Evolutionary conservation across 53 echinoderm and acorn worm species (phyloP).

Genomic region (Paracentrotus lividus): DNA sequence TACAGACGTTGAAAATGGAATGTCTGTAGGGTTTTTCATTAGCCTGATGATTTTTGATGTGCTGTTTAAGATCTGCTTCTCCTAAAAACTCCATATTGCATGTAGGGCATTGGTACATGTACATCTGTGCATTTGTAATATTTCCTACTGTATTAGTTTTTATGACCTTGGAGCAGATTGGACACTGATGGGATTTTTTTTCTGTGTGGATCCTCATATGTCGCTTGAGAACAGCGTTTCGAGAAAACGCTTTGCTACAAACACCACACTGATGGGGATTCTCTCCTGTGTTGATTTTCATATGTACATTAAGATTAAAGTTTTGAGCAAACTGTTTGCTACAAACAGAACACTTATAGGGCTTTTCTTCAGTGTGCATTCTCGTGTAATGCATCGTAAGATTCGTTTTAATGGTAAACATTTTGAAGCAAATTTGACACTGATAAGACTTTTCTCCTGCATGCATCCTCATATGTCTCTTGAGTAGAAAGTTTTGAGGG

Average conservation of each 20-base stretch:
- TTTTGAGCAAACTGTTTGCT: not conserved
- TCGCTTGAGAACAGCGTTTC: not conserved
- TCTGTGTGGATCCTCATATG: not conserved
- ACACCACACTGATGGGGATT: not conserved
- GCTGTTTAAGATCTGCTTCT: not conserved
- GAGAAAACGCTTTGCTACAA: not conserved
- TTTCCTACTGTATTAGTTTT: not conserved
- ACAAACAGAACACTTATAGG: not conserved
- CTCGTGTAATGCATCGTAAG: not conserved
- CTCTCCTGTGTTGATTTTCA: not conserved
- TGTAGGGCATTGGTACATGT: too few relatives aligned
- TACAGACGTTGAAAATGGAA: not conserved
- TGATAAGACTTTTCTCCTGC: not conserved
- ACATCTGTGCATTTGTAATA: too few relatives aligned
- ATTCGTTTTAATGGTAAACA: not conserved
- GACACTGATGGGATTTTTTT: too few relatives aligned
- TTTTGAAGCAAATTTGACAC: not conserved
- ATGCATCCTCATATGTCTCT: not conserved
- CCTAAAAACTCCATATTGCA: too few relatives aligned
- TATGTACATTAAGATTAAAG: not conserved
- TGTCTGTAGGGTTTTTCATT: not conserved
- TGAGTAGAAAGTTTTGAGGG: not conserved
- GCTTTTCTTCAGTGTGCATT: not conserved
- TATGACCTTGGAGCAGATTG: too few relatives aligned
- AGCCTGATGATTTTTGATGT: not conserved